A percentile compares a stretch with the other conserved stretches of the same genome.
These are phyloP conservation scores for Catharus fuscescens DNA, from an alignment of 2,113 vertebrate species.

Conservation along the genomic window DNA sequence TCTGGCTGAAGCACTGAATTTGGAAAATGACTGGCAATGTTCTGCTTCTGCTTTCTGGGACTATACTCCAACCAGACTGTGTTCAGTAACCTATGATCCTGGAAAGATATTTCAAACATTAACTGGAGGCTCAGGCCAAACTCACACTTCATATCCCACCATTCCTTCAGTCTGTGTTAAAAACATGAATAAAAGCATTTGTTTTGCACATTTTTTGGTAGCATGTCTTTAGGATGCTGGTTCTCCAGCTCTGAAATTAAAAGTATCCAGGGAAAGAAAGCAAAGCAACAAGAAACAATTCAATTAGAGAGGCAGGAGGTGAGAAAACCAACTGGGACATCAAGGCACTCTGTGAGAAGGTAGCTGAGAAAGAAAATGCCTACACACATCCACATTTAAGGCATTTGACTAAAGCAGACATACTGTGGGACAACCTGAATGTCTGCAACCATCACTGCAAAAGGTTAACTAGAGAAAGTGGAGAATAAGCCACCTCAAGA, in stretches of 20 bases:
- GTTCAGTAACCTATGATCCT: not conserved
- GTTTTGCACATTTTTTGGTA: not conserved
- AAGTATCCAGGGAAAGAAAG: not conserved
- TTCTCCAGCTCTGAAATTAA: not conserved
- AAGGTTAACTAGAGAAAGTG: not conserved
- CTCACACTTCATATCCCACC: not conserved
- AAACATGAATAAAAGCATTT: not conserved
- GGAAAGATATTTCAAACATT: not conserved
- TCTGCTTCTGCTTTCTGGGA: not conserved
- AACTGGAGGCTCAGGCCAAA: not conserved
- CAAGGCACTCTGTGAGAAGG: not conserved
- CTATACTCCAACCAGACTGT: not conserved
- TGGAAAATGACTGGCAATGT: not conserved
- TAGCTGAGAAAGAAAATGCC: not conserved
- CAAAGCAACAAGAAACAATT: not conserved
- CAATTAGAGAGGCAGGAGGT: not conserved
- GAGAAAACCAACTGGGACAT: not conserved
- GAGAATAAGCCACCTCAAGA: not conserved
- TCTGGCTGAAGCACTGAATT: not conserved
- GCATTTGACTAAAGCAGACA: not conserved
- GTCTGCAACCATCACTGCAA: not conserved
- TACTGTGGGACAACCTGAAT: not conserved
- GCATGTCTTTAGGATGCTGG: not conserved
- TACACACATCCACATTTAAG: not conserved
- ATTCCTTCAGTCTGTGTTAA: not conserved